Conservation (phyloP, 2,797 vertebrate genomes). For the Sandelia bainsii region DNA sequence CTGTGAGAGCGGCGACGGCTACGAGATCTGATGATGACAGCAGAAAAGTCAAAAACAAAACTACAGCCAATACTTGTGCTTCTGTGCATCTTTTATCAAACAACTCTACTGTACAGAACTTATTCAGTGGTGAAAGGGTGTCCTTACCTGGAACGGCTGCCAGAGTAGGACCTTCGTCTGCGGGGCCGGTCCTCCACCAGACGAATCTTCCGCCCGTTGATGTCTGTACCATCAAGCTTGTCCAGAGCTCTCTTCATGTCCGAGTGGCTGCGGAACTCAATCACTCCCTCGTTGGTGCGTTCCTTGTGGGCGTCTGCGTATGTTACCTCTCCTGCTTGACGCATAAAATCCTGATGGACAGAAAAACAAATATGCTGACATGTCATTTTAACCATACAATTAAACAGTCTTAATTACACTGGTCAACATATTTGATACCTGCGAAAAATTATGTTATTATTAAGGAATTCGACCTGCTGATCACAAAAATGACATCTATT, state of each 20-base stretch:
- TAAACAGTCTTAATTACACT: too few relatives aligned
- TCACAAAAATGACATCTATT: too few relatives aligned
- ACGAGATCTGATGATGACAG: conserved; percentile 86
- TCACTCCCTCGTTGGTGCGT: conserved; percentile 96
- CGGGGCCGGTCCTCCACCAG: conserved; percentile 93
- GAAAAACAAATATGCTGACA: not conserved
- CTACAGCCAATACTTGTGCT: not conserved
- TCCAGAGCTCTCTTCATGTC: conserved; percentile 98
- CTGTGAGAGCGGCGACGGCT: conserved; percentile 77
- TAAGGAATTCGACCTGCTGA: too few relatives aligned
- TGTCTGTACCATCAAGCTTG: conserved; percentile 96
- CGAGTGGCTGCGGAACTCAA: conserved; percentile 94
- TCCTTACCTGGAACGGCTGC: conserved; percentile 90
- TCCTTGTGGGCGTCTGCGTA: conserved; percentile 97
- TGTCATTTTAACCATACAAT: too few relatives aligned
- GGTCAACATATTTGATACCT: too few relatives aligned
- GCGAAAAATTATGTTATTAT: too few relatives aligned
- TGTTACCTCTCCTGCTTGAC: conserved; percentile 97
- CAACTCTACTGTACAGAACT: not conserved
- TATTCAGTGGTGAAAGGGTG: accelerated
- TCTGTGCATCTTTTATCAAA: not conserved
- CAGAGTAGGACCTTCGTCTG: conserved; percentile 89
- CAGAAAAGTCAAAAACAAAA: not conserved
- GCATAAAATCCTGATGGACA: conserved; percentile 93
- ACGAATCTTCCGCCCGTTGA: conserved; percentile 96